Evolutionary conservation across 2,888 invertebrate genomes (phyloP).

Genomic region (Nephrotoma flavescens): DNA sequence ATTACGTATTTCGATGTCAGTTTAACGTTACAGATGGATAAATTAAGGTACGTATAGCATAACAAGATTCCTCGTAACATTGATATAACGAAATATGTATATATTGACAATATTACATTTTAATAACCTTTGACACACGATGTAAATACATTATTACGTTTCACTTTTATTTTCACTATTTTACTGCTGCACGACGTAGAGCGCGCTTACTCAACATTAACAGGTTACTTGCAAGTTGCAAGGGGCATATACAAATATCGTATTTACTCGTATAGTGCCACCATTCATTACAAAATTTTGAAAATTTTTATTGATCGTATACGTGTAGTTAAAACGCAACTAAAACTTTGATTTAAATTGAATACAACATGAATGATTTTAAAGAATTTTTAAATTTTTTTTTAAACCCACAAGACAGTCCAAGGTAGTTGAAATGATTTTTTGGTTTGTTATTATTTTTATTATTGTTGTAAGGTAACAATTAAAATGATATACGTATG

Average conservation of each 20-base stretch:
- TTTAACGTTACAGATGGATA: not conserved
- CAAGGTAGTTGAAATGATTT: not conserved
- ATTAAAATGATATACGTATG: not conserved
- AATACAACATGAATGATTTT: not conserved
- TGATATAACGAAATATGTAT: too few species aligned
- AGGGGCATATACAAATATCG: not conserved
- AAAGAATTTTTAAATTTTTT: not conserved
- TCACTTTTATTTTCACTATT: not conserved
- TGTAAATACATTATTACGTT: not conserved
- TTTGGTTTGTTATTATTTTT: not conserved
- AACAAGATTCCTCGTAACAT: too few species aligned
- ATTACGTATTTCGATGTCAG: not conserved
- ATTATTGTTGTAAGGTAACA: not conserved
- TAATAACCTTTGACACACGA: not conserved
- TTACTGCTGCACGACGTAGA: not conserved
- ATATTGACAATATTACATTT: not conserved
- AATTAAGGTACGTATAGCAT: not conserved
- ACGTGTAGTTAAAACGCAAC: not conserved
- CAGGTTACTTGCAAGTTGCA: not conserved
- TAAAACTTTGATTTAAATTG: not conserved
- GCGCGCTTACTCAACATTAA: not conserved
- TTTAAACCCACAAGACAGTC: not conserved
- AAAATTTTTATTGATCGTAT: not conserved
- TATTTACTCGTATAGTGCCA: not conserved
- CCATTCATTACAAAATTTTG: not conserved